phyloP scores from a whole-genome alignment of 2,888 invertebrate genomes.

The Mythimna ferrago region DNA sequence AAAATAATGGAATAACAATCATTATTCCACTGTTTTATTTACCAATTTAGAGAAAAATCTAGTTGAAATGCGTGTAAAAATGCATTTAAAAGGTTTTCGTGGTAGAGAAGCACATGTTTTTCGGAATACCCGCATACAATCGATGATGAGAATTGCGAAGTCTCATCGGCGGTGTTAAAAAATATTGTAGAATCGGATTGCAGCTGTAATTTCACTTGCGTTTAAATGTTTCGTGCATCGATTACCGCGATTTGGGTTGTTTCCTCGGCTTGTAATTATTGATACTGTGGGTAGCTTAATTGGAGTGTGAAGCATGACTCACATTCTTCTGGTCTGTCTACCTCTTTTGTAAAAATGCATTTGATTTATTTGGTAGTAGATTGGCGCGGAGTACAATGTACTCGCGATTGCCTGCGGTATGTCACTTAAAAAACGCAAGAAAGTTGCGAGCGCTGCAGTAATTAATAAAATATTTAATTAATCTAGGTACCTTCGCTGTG shows the following conservation, averaged over 20 bases:
- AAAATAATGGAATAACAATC: conserved; percentile 81
- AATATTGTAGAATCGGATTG: conserved; percentile 66
- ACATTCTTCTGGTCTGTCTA: conserved; percentile 82
- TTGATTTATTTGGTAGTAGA: conserved; percentile 74
- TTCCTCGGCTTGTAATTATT: conserved; percentile 84
- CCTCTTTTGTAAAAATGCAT: conserved; percentile 82
- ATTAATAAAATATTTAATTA: conserved; percentile 43
- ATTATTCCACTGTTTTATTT: conserved; percentile 79
- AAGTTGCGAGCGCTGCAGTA: conserved; percentile 25
- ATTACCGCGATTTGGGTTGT: conserved; percentile 84
- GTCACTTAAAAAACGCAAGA: conserved; percentile 42
- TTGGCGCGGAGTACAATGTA: conserved; percentile 39
- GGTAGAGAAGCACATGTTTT: conserved; percentile 70
- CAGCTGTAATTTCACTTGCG: conserved; percentile 80
- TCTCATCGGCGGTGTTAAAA: conserved; percentile 60
- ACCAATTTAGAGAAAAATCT: conserved; percentile 69
- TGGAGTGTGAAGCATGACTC: conserved; percentile 90
- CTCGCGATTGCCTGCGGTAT: conserved; percentile 19
- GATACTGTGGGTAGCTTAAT: conserved; percentile 87
- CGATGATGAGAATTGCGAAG: conserved; percentile 59
- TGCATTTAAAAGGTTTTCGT: conserved; percentile 43
- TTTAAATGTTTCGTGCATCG: conserved; percentile 83
- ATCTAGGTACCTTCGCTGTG: conserved; percentile 60
- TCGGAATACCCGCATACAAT: conserved; percentile 80
- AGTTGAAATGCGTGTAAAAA: conserved; percentile 56